Evolutionary conservation across 2,113 vertebrate species (phyloP).

Genomic region (Lanius collurio): DNA sequence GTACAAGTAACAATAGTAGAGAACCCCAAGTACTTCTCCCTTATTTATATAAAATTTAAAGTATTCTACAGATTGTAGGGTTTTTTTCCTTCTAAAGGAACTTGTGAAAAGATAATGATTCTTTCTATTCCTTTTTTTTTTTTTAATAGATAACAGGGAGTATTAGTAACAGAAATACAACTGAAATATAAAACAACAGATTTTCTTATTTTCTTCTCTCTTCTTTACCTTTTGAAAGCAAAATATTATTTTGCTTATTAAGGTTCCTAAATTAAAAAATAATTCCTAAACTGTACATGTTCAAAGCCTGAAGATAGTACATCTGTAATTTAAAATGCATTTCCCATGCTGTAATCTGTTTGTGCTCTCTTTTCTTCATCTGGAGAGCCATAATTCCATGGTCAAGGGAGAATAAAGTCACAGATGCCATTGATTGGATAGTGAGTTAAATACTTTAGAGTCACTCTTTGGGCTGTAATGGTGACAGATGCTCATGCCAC

Average conservation of each 20-base stretch:
- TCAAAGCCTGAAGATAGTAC: background rate
- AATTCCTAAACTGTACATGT: background rate
- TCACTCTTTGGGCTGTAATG: background rate
- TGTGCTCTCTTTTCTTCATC: background rate
- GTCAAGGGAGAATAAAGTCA: background rate
- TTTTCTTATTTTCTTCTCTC: background rate
- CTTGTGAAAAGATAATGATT: background rate
- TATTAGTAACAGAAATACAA: background rate
- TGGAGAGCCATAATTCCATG: background rate
- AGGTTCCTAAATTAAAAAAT: background rate
- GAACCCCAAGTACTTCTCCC: accelerated
- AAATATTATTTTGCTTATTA: background rate
- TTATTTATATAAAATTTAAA: background rate
- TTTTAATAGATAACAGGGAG: background rate
- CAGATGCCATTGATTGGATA: background rate
- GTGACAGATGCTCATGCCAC: background rate
- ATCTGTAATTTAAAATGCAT: background rate
- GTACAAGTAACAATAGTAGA: background rate
- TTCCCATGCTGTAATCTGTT: background rate
- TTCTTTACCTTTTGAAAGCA: background rate
- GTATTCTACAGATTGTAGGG: background rate
- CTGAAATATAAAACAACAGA: background rate
- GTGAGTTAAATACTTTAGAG: background rate
- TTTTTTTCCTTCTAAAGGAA: background rate
- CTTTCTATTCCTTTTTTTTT: background rate